Evolutionary conservation across 2,113 vertebrate species (phyloP), one percentile per base, ranked within the genome.

Genomic region (Malurus elegans): DNA sequence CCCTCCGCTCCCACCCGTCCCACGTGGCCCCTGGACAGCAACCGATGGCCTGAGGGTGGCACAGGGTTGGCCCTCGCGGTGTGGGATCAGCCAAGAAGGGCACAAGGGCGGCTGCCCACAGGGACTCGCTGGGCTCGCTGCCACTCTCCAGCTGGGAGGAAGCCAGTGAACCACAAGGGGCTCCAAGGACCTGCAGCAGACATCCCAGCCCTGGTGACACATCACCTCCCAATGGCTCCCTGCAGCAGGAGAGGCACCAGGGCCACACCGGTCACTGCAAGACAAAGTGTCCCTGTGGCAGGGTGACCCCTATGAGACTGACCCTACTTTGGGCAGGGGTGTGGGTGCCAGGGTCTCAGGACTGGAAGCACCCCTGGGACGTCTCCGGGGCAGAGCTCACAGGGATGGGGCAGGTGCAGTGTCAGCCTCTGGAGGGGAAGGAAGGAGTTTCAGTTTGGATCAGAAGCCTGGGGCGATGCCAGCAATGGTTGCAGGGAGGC

Each of bases 21-120:
- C 8, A 0, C 2, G 0, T 1, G 71, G 74, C 31, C 50, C 75
- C 0, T 0, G 32, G 47, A 53, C 54, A 14, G 88, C 1, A 1
- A 40, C 45, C 6, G 0, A 11, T 0, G 69, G 31, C 25, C 2
- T 2, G 1, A 13, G 51, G 5, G 20, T 11, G 53, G 13, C 3
- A 0, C 47, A 1, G 57, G 36, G 7, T 2, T 14, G 69, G 18
- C 36, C 60, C 71, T 15, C 1, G 18, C 0, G 3, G 19, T 0
- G 8, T 44, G 51, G 51, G 45, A 16, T 0, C 6, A 93, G 53
- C 42, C 29, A 3, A 50, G 31, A 24, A 42, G 32, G 36, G 10
- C 51, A 12, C 7, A 0, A 7, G 9, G 18, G 15, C 2, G 56
- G 76, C 42, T n/a, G 40, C 87, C 47, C 0, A 0, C 29, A 8